A percentile compares a stretch with the other conserved stretches of the same genome.
Evolutionary conservation across 2,888 invertebrate genomes (phyloP).

Genomic region (Pristionchus japonicus): DNA sequence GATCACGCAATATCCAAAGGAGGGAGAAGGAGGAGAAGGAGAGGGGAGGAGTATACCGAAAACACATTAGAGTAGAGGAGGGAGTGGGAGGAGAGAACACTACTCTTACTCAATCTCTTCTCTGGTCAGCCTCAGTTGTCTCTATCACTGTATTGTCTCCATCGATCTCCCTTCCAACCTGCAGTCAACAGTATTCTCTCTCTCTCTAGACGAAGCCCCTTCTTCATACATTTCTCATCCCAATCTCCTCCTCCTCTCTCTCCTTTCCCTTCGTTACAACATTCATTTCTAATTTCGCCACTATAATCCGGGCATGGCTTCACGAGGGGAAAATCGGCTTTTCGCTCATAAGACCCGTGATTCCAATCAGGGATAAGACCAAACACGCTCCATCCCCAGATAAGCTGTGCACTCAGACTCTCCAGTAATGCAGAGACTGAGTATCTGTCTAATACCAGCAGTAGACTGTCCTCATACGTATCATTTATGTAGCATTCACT

Average conservation of each 20-base stretch:
- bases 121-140: not conserved
- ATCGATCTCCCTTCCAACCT: not conserved
- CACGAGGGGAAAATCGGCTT: not conserved
- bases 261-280: constrained; percentile 15
- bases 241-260: not conserved
- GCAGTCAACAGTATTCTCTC: not conserved
- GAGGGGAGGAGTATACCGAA: constrained; percentile 11
- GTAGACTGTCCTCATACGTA: no score
- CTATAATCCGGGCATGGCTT: constrained; percentile 24
- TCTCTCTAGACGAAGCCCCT: constrained; percentile 1
- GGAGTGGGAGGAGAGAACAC: constrained; percentile 3
- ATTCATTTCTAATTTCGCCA: not conserved
- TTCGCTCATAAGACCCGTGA: not conserved
- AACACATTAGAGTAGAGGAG: constrained; percentile 38
- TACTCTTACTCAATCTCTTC: not conserved
- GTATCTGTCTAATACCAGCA: not conserved
- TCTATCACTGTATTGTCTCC: not conserved
- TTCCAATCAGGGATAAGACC: not conserved
- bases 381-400: not conserved
- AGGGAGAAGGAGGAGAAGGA: not conserved
- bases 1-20: not conserved
- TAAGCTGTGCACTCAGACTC: not conserved
- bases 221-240: constrained; percentile 33
- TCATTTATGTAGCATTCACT: no score
- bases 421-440: not conserved